These are phyloP conservation scores for Trachurus trachurus DNA, from an alignment of 2,797 vertebrate species.

Conservation along the genomic window DNA sequence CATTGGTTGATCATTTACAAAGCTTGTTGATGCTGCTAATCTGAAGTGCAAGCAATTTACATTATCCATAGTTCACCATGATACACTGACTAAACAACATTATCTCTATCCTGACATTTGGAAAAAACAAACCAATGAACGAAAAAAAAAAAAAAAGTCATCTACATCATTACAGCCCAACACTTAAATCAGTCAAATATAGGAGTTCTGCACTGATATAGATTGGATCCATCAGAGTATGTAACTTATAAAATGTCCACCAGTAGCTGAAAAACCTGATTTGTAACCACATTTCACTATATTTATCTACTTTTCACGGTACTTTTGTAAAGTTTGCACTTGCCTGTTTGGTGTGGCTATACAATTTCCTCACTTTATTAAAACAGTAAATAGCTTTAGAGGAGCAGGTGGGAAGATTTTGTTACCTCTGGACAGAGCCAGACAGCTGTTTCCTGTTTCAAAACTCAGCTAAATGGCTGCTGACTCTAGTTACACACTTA, in stretches of 20 bases:
- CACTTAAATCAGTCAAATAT: not conserved
- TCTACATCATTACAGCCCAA: not conserved
- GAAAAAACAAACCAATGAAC: not conserved
- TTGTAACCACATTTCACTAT: not conserved
- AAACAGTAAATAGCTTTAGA: not conserved
- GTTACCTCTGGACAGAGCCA: no score
- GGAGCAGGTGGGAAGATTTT: no score
- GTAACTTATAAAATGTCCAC: not conserved
- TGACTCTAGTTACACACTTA: no score
- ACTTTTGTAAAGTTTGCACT: not conserved
- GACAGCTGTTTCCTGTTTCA: no score
- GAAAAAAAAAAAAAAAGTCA: not conserved
- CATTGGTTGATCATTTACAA: not conserved
- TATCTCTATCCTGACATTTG: not conserved
- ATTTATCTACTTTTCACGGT: not conserved
- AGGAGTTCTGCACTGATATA: not conserved
- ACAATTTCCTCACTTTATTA: not conserved
- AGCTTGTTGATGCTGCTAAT: not conserved
- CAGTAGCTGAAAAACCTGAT: not conserved
- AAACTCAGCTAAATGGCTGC: no score
- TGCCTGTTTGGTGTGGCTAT: not conserved
- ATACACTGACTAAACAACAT: slow-evolving; percentile 4
- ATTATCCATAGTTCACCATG: not conserved
- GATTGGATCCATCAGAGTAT: not conserved
- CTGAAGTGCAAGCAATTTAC: not conserved